Evolutionary conservation across 2,113 vertebrate species (phyloP), one percentile per base, ranked within the genome.

Genomic region (Lophius piscatorius): DNA sequence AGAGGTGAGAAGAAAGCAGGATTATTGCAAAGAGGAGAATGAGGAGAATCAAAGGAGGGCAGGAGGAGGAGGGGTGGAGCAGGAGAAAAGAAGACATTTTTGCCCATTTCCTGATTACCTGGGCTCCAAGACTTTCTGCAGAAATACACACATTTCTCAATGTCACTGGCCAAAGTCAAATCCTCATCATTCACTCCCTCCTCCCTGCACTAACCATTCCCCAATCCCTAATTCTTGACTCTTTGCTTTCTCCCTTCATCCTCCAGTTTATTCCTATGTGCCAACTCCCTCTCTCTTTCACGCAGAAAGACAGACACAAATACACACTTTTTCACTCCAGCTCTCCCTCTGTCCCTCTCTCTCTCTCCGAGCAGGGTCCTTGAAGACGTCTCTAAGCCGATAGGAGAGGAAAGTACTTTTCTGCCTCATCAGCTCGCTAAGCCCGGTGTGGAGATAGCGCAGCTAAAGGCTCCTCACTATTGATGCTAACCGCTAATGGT

Each of bases 381-480:
- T 85, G 81, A 74, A 83, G 83, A 80, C 70, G 61, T 61, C 69
- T 54, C 76, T 80, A 84, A 87, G 82, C 86, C 22, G 59, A 51
- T 61, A 74, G 83, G 82, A 87, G 76, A 82, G 68, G 85, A 88
- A 91, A 89, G 75, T 85, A 86, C 87, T 91, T 90, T 90, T 90
- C 89, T 88, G 89, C 87, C 84, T 89, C 90, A 90, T 86, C 85
- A 84, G 83, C 72, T 81, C 69, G 76, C 85, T 84, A 88, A 89
- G 80, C 82, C 78, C 63, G 38, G 61, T 71, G 81, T 73, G 75
- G 85, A 79, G 84, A 87, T 83, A 78, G 74, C 80, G 77, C 74
- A 73, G 84, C 86, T 82, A 55, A 75, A 72, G 83, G 83, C 83
- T 63, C 74, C 56, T 59, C 34, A 63, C 74, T 49, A 50, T 70